Evolutionary conservation across 2,113 vertebrate species (phyloP).

Genomic region (Holacanthus passer): DNA sequence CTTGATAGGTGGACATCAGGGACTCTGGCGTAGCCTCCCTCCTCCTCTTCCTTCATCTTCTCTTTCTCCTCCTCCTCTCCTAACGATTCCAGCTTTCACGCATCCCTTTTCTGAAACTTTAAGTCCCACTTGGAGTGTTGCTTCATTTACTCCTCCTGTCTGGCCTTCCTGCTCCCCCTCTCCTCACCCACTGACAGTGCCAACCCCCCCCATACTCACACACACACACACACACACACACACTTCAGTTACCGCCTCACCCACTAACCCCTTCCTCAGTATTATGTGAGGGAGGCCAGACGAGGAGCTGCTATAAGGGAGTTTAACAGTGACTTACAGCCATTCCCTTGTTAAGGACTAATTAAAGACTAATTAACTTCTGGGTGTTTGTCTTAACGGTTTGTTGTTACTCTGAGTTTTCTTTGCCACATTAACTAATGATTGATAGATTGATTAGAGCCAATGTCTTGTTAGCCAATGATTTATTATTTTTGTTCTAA

Average conservation of each 20-base stretch:
- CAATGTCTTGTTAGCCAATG: constrained; percentile 42
- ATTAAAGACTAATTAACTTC: background rate
- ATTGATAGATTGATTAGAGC: constrained; percentile 40
- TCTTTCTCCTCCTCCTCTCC: background rate
- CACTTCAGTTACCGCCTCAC: too few species aligned
- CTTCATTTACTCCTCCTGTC: constrained; percentile 9
- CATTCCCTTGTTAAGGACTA: constrained; percentile 27
- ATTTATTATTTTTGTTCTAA: constrained; percentile 8
- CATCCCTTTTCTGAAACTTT: constrained; percentile 48
- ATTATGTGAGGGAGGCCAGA: constrained; percentile 1
- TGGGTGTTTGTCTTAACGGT: constrained; percentile 33
- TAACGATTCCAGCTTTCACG: constrained; percentile 5
- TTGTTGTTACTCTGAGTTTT: constrained; percentile 10
- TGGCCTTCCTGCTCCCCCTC: background rate
- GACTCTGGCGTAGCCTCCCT: constrained; percentile 1
- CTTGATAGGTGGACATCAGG: background rate
- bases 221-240: too few species aligned
- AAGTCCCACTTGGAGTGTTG: constrained; percentile 22
- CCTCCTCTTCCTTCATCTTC: background rate
- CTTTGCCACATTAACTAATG: constrained; percentile 27
- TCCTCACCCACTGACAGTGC: background rate
- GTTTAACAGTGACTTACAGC: constrained; percentile 32
- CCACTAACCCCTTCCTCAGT: background rate
- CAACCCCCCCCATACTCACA: background rate
- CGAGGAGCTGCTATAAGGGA: constrained; percentile 27